Evolutionary conservation across 2,888 invertebrate species (phyloP), one percentile per base, ranked within the genome.

Genomic region (Cataglyphis rosenhaueri): DNA sequence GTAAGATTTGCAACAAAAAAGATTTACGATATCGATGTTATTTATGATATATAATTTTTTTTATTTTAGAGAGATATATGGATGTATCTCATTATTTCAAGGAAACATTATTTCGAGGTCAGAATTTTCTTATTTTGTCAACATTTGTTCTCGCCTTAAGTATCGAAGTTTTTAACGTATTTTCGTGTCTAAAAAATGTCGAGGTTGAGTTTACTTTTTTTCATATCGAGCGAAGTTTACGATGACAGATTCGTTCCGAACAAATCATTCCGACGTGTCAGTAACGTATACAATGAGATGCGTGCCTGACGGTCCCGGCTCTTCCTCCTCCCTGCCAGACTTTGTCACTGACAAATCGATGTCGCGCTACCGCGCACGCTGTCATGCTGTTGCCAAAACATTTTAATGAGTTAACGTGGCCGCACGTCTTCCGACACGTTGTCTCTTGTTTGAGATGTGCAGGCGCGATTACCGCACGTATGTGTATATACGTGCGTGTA

Each of bases 341-440:
- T 87, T 83, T 87, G 89, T 87, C 88, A 87, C 85, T 92, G 92
- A 92, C 91, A 92, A 92, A 91, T 92, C 91, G 88, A 88, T 87
- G 85, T 87, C 89, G 86, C 83, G 87, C 86, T 85, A 87, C 84
- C 83, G 85, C 84, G 86, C 86, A 76, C 68, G 87, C 85, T 88
- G 89, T 91, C 92, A 88, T 81, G 83, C 73, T 78, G 87, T 87
- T 92, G 91, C 92, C 92, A 92, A 92, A 91, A 91, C 86, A 90
- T 86, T 90, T 86, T 84, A 86, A 87, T 84, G 84, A 84, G 68
- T 84, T 84, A 70, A 79, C 84, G 35, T 12, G 32, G 59, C 71
- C 41, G 65, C 68, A 21, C 48, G 64, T 59, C 48, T 44, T 79
- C 66, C 18, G 76, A 65, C 75, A 35, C 62, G 70, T 84, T 25